Evolutionary conservation across 2,888 invertebrate species (phyloP).

Genomic region (Rhagonycha fulva): DNA sequence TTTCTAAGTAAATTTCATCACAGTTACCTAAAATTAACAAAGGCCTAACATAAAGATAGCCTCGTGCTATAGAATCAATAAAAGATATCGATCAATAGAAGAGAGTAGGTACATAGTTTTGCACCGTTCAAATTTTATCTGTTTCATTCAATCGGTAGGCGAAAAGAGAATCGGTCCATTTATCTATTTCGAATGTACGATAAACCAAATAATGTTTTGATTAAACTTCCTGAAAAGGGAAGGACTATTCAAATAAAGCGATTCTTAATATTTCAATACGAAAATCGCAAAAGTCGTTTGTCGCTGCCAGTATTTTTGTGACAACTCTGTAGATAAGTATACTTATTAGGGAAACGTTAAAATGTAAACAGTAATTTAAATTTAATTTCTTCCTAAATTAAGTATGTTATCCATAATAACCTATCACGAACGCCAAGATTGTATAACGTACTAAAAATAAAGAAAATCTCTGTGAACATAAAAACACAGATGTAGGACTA

Average conservation of each 20-base stretch:
- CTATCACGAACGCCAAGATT: background rate
- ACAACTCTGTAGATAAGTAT: too few species aligned
- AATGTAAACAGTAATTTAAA: background rate
- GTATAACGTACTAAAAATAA: background rate
- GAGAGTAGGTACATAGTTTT: too few species aligned
- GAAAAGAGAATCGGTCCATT: background rate
- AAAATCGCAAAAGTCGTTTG: background rate
- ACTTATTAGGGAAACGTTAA: background rate
- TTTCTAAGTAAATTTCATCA: too few species aligned
- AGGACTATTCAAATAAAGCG: background rate
- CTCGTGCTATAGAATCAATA: too few species aligned
- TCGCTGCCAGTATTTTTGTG: background rate
- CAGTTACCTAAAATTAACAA: too few species aligned
- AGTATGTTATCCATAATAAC: background rate
- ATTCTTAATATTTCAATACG: background rate
- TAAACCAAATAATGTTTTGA: background rate
- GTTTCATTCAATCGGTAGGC: background rate
- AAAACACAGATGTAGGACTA: background rate
- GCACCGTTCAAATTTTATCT: too few species aligned
- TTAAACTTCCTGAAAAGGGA: background rate
- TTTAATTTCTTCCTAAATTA: background rate
- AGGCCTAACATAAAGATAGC: too few species aligned
- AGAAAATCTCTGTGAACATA: background rate
- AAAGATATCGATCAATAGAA: too few species aligned
- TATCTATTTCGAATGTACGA: background rate